These are phyloP conservation scores for Troides oblongomaculatus DNA, from an alignment of 2,888 invertebrate species.

Conservation along the genomic window DNA sequence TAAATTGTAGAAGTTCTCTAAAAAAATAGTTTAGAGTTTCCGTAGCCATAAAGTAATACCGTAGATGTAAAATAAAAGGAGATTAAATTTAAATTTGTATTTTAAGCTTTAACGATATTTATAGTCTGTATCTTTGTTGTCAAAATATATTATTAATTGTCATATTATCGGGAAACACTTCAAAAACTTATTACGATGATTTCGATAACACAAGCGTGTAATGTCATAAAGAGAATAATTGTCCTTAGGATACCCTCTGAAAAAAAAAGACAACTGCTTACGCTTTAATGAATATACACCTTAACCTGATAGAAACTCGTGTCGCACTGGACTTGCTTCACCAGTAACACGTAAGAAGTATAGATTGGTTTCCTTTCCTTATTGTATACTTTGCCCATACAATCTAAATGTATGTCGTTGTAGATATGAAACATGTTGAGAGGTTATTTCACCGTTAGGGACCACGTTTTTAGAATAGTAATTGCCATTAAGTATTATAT, in stretches of 20 bases:
- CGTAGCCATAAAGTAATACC: too few relatives aligned
- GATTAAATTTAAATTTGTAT: too few relatives aligned
- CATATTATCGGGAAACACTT: too few relatives aligned
- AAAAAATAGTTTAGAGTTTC: too few relatives aligned
- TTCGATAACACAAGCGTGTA: too few relatives aligned
- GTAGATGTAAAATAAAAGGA: too few relatives aligned
- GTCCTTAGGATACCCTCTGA: not conserved
- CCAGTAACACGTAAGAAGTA: slow-evolving; percentile 6
- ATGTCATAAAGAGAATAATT: too few relatives aligned
- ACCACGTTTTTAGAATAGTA: slow-evolving; percentile 26
- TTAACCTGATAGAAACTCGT: slow-evolving; percentile 16
- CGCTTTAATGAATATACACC: slow-evolving; percentile 12
- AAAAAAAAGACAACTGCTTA: not conserved
- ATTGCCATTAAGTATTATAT: slow-evolving; percentile 16
- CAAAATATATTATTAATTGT: too few relatives aligned
- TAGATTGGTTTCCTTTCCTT: slow-evolving; percentile 32
- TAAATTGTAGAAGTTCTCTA: too few relatives aligned
- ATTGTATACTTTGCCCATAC: slow-evolving; percentile 30
- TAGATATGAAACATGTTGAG: slow-evolving; percentile 25
- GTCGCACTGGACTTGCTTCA: slow-evolving; percentile 11
- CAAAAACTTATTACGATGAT: too few relatives aligned
- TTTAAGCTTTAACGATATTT: too few relatives aligned
- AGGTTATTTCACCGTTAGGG: slow-evolving; percentile 30
- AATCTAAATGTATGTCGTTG: slow-evolving; percentile 27
- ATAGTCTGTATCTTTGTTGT: too few relatives aligned